Conservation (phyloP, 2,797 vertebrate species). For the Schizopygopsis pylzovi region DNA sequence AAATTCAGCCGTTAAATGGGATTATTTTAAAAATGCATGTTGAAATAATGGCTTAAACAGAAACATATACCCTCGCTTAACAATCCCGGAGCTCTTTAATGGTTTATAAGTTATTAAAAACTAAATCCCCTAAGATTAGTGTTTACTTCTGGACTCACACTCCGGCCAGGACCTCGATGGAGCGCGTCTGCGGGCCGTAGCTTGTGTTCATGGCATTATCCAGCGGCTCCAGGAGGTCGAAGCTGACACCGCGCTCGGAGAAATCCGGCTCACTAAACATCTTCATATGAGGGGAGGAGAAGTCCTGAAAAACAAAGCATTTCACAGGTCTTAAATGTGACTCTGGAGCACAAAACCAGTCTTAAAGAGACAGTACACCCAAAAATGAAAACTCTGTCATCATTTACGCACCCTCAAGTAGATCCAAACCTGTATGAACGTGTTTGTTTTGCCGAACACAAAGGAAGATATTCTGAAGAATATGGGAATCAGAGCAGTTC, state of each 20-base stretch:
- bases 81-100: not conserved
- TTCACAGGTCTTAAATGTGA: not conserved
- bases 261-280: conserved; percentile 90
- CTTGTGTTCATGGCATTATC: conserved; percentile 85
- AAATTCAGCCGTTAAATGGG: not conserved
- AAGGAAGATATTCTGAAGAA: too few species aligned
- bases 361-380: too few species aligned
- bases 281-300: conserved; percentile 85
- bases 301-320: conserved; percentile 77
- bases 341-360: too few species aligned
- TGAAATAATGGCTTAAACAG: not conserved
- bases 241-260: conserved; percentile 80
- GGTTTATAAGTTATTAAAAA: not conserved
- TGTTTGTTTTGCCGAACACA: too few species aligned
- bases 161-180: conserved; percentile 87
- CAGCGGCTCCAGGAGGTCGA: conserved; percentile 85
- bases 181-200: conserved; percentile 86
- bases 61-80: not conserved
- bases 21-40: not conserved
- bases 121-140: too few species aligned
- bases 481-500: too few species aligned
- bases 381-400: too few species aligned
- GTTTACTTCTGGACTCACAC: conserved; percentile 79
- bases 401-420: too few species aligned
- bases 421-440: too few species aligned